Base-by-base conservation (phyloP, 1,140 invertebrate species). In the Octopus sinensis region DNA sequence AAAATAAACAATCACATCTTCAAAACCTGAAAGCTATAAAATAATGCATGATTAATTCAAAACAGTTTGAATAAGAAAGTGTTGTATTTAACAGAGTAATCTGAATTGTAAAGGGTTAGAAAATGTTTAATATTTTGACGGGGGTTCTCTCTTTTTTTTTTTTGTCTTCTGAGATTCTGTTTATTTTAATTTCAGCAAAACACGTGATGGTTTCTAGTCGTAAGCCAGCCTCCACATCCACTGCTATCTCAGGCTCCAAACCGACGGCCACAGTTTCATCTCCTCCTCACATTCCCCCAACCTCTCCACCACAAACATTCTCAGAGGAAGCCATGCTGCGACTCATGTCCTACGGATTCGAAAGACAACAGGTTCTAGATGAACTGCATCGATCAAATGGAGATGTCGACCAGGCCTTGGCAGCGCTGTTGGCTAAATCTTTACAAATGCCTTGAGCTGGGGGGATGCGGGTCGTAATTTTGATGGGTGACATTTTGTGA, bases 381-480 rank as follows among this genome's bases (percentile, higher is more conserved):
- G 89, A 89, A 83, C 82, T 91, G n/a, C 79, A 84, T 5, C 82
- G 83, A 52, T 78, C 86, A 5, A 85, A 86, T 80, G 90, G 90
- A 1, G 84, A 90, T 83, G 83, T 84, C 6, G 85, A 90, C 68
- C 83, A 86, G 75, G 90, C 90, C 9, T 83, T 90, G 13, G 86
- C 85, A 9, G 83, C 87, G 2, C 80, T 91, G 17, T 82, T 91
- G 53, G 88, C 90, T 7, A 90, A 88, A 82, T 88, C 88, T 9
- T 83, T 90, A 10, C 81, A 62, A 51, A 79, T 86, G 80, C 85
- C 86, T n/a, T 82, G 78, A 82, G 30, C 30, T 43, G 30, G 10
- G 78, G 30, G 52, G 43, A 6, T 76, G 17, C 30, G n/a, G 54
- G 54, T 53, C 62, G 17, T 53, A 79, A 53, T 54, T 79, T 53